These are phyloP conservation scores for Abrostola triplasia DNA, from an alignment of 2,888 invertebrate genomes.

Conservation along the genomic window DNA sequence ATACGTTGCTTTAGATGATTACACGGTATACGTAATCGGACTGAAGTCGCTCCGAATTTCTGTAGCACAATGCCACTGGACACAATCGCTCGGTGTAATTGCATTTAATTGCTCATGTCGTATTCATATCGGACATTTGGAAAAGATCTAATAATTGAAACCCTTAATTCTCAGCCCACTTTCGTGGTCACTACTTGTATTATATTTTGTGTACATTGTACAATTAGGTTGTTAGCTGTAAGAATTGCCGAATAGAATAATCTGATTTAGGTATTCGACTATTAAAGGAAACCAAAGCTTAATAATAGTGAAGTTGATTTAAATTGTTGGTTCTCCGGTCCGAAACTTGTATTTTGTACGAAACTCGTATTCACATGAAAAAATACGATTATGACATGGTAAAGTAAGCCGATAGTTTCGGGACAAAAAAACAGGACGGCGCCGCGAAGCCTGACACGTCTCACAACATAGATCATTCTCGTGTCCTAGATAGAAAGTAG, in stretches of 20 bases:
- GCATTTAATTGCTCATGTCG: conserved; percentile 73
- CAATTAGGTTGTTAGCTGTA: not conserved
- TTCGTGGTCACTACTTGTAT: not conserved
- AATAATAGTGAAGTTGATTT: conserved; percentile 10
- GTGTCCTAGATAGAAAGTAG: conserved; percentile 65
- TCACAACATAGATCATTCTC: conserved; percentile 67
- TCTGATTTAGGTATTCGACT: not conserved
- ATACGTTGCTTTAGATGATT: conserved; percentile 65
- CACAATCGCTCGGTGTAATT: conserved; percentile 67
- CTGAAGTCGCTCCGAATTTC: conserved; percentile 63
- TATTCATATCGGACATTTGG: conserved; percentile 60
- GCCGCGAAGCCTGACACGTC: conserved; percentile 66
- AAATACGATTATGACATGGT: conserved; percentile 36
- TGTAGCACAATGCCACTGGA: conserved; percentile 65
- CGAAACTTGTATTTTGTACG: conserved; percentile 20
- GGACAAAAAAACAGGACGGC: conserved; percentile 60
- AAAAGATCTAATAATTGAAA: conserved; percentile 4
- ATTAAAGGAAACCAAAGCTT: conserved; percentile 1
- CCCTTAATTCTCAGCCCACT: conserved; percentile 32
- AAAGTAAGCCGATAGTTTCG: conserved; percentile 49
- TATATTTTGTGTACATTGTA: conserved; percentile 1
- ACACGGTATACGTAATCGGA: conserved; percentile 66
- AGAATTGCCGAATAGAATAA: not conserved
- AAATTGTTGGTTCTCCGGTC: conserved; percentile 26
- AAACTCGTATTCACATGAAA: conserved; percentile 27